Evolutionary conservation across 2,888 invertebrate genomes (phyloP).

Genomic region (Tetragonisca angustula): DNA sequence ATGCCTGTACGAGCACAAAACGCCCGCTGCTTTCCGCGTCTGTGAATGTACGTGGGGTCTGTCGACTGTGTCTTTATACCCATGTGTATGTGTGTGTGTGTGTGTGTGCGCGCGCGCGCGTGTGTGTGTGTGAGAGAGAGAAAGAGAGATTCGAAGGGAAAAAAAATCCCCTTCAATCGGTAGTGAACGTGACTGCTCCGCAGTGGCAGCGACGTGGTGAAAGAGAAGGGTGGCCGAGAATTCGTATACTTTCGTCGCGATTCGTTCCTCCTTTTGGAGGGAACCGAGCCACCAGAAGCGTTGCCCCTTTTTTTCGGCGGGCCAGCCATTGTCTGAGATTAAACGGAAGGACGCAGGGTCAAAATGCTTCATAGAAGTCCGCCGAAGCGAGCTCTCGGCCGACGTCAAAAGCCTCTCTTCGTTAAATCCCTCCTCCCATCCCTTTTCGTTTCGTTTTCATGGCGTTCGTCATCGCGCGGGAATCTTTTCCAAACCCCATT

Average conservation of each 20-base stretch:
- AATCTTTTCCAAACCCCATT: constrained; percentile 4
- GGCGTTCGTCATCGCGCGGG: constrained; percentile 3
- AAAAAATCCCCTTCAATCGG: constrained; percentile 54
- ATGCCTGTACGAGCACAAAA: constrained; percentile 43
- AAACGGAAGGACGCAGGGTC: constrained; percentile 57
- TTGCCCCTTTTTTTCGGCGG: constrained; percentile 42
- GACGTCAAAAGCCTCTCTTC: constrained; percentile 50
- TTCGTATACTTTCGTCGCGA: constrained; percentile 32
- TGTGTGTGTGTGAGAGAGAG: neutral
- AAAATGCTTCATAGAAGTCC: constrained; percentile 50
- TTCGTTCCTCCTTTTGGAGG: constrained; percentile 33
- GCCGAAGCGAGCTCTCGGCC: constrained; percentile 31
- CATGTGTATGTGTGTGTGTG: no score
- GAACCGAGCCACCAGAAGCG: neutral
- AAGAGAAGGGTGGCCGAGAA: constrained; percentile 10
- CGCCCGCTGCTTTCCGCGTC: neutral
- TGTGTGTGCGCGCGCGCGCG: no score
- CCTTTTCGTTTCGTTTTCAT: constrained; percentile 9
- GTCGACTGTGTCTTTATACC: no score
- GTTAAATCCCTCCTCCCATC: constrained; percentile 41
- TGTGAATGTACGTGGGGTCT: neutral
- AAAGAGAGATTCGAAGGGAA: constrained; percentile 31
- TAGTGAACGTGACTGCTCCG: constrained; percentile 20
- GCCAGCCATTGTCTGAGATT: constrained; percentile 62
- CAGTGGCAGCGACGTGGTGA: neutral